Conservation (phyloP, 2,888 invertebrate species). For the Amphipoea lucens region DNA sequence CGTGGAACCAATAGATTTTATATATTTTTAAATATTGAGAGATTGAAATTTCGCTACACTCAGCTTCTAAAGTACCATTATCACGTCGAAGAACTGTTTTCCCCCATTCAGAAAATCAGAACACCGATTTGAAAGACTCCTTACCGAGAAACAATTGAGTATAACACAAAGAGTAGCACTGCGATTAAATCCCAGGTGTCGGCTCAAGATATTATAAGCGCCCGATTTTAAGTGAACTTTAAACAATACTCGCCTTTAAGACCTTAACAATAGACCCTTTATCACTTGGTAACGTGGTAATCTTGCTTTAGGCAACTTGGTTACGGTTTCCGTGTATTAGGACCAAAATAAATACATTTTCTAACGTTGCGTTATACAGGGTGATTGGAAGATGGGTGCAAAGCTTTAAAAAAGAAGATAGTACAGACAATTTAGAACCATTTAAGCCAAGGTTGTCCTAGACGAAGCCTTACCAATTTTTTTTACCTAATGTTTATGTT, state of each 20-base stretch:
- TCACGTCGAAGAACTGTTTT: neutral
- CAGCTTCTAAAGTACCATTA: neutral
- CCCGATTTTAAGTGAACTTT: slow-evolving; percentile 70
- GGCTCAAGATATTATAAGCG: slow-evolving; percentile 72
- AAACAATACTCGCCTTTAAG: slow-evolving; percentile 77
- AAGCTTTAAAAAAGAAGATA: no score
- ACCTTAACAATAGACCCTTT: slow-evolving; percentile 76
- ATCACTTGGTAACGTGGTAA: slow-evolving; percentile 79
- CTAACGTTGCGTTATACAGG: neutral
- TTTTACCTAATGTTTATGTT: no score
- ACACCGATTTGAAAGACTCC: slow-evolving; percentile 35
- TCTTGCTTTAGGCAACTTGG: slow-evolving; percentile 69
- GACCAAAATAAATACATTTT: neutral
- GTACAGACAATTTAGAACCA: no score
- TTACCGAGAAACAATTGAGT: slow-evolving; percentile 59
- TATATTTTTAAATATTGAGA: neutral
- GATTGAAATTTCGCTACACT: neutral
- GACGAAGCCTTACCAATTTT: no score
- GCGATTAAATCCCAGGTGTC: slow-evolving; percentile 73
- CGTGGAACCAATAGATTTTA: no score
- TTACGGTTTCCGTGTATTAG: slow-evolving; percentile 21
- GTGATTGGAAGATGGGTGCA: no score
- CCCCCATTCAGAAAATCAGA: neutral
- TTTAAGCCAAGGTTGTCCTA: no score
- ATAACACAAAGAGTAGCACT: slow-evolving; percentile 56